Percentiles rank a stretch among this genome's conserved stretches.
Conservation (phyloP, 2,888 invertebrate genomes). For the Eupithecia inturbata region DNA sequence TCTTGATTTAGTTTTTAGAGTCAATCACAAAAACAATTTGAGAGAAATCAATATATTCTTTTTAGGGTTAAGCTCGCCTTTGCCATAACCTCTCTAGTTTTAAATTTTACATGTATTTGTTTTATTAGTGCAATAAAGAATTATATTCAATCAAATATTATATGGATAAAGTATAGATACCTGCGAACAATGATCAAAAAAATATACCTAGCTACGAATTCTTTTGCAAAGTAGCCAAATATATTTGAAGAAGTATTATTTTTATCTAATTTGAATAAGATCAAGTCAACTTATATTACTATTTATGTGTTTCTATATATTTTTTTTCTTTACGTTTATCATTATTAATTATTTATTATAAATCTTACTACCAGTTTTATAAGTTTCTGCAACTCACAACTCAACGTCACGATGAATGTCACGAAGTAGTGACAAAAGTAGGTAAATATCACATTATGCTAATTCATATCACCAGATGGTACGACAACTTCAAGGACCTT, state of each 20-base stretch:
- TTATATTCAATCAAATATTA: background rate
- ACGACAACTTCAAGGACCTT: background rate
- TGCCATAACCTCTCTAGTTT: too few species aligned
- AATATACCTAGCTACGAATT: background rate
- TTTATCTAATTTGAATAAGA: background rate
- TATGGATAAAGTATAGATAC: background rate
- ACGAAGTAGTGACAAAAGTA: background rate
- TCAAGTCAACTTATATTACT: background rate
- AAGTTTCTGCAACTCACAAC: conserved; percentile 1
- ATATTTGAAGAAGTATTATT: too few species aligned
- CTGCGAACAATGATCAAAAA: background rate
- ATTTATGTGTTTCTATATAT: background rate
- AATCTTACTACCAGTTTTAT: background rate
- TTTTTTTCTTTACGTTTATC: background rate
- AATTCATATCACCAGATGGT: conserved; percentile 1
- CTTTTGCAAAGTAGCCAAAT: background rate
- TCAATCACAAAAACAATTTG: background rate
- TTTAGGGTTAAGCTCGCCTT: too few species aligned
- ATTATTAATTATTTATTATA: background rate
- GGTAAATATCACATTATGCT: background rate
- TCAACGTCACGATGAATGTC: background rate
- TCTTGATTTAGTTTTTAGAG: background rate
- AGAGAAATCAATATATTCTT: background rate
- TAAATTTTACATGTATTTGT: too few species aligned
- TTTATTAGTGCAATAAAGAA: too few species aligned